phyloP scores from a whole-genome alignment of 1,140 invertebrate species.

The Nasonia vitripennis region DNA sequence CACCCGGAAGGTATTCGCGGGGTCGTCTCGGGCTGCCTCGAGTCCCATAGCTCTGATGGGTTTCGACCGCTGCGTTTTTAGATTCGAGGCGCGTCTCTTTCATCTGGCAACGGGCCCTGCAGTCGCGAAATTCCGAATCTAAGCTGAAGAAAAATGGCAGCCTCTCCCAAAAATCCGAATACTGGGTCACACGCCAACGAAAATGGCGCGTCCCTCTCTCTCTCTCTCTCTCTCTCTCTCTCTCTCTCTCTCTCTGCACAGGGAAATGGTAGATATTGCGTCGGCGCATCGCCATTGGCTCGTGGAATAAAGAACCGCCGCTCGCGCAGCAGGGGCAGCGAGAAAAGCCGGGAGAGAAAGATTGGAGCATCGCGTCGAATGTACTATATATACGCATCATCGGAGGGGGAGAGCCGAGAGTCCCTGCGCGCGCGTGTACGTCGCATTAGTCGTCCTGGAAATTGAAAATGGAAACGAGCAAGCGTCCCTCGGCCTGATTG shows the following conservation, averaged over 20 bases:
- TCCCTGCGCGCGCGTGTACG: constrained; percentile 51
- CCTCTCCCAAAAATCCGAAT: neutral
- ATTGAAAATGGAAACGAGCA: constrained; percentile 71
- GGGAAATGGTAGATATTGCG: constrained; percentile 51
- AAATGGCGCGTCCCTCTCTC: neutral
- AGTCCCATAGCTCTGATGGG: too few relatives aligned
- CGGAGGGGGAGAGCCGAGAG: constrained; percentile 53
- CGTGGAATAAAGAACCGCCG: constrained; percentile 13
- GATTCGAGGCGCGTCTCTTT: too few relatives aligned
- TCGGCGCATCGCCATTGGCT: constrained; percentile 32
- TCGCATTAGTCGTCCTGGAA: constrained; percentile 72
- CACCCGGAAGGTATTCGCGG: neutral
- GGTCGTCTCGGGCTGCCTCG: neutral
- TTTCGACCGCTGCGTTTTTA: too few relatives aligned
- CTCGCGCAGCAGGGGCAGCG: constrained; percentile 46
- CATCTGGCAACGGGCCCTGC: too few relatives aligned
- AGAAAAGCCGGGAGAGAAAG: constrained; percentile 55
- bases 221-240: neutral
- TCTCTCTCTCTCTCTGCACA: neutral
- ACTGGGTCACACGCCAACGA: constrained; percentile 11
- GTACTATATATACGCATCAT: constrained; percentile 31
- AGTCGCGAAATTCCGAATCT: too few relatives aligned
- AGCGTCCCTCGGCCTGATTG: constrained; percentile 58
- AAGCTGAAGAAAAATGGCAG: neutral
- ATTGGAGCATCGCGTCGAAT: constrained; percentile 62